Base-by-base conservation (phyloP, 92 coral and sea anemone genomes). In the Plumapathes pennacea region DNA sequence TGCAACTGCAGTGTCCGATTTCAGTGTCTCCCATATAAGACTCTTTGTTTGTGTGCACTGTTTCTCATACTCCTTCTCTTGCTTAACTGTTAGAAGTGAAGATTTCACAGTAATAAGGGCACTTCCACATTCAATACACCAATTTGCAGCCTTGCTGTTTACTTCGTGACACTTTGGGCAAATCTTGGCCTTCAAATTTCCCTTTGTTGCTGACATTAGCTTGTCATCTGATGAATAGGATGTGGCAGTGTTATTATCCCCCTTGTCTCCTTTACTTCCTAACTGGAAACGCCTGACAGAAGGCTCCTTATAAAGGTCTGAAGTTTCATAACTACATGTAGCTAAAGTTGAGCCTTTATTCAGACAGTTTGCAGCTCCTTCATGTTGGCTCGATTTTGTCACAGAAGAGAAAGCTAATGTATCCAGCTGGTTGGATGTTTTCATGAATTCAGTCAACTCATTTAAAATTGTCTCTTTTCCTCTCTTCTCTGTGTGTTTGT, bases 41-140 rank as follows among this genome's bases (percentile, higher is more conserved):
- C 33, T 45, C 57, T 73, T 76, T 15, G 86, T 62, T 25, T 74
- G 80, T 18, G 58, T 47, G n/a, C 72, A 57, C 32, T 78, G 77
- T n/a, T 71, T 57, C 46, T 77, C 72, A 73, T 77, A 87, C 14
- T 46, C 5, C 17, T 56, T 40, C 53, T 50, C 80, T 37, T 88
- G 86, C 29, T 62, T 52, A 18, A 45, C 29, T 29, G 85, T 63
- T 42, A 88, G 25, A 6, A 57, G 20, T 9, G 86, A 32, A 3
- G 88, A 85, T 42, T 73, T 45, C 0, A 81, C 48, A 30, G 41
- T 72, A 59, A 80, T 45, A n/a, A 94, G 60, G 7, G 94, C 89
- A 18, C 68, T 59, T 0, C 99, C 99, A 55, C 99, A 94, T 40
- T 94, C 99, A 27, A 81, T 80, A 8, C 99, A 94, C 96, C 99